Conservation (phyloP, 2,888 invertebrate genomes). For the Selenia dentaria region DNA sequence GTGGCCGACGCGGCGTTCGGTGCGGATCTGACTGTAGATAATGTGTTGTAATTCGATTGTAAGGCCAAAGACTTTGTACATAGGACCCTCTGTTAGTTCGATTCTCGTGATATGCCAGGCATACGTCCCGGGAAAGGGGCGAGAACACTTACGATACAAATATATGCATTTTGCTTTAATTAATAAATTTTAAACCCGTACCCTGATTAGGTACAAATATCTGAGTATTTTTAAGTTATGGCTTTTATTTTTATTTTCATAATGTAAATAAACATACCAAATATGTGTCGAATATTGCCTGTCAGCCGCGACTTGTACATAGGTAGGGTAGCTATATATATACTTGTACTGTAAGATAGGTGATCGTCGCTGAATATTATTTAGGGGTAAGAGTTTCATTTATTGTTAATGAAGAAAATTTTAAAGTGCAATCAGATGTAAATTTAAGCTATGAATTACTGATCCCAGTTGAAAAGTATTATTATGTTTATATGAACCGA, state of each 20-base stretch:
- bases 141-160: slow-evolving; percentile 76
- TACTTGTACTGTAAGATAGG: slow-evolving; percentile 56
- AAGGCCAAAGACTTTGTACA: slow-evolving; percentile 83
- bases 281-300: slow-evolving; percentile 68
- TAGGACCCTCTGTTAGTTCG: slow-evolving; percentile 50
- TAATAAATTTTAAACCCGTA: slow-evolving; percentile 62
- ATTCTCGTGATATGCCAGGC: slow-evolving; percentile 57
- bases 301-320: slow-evolving; percentile 65
- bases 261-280: slow-evolving; percentile 82
- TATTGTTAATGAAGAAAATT: slow-evolving; percentile 72
- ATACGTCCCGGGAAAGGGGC: slow-evolving; percentile 44
- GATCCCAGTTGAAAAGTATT: slow-evolving; percentile 83
- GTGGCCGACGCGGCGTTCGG: slow-evolving; percentile 45
- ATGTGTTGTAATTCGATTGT: slow-evolving; percentile 66
- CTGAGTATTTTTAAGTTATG: slow-evolving; percentile 73
- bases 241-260: slow-evolving; percentile 60
- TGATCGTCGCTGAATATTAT: slow-evolving; percentile 54
- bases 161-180: slow-evolving; percentile 81
- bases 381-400: slow-evolving; percentile 54
- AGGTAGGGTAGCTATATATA: slow-evolving; percentile 61
- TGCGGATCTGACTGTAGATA: slow-evolving; percentile 53
- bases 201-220: slow-evolving; percentile 75
- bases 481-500: slow-evolving; percentile 83
- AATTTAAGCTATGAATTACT: slow-evolving; percentile 72
- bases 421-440: slow-evolving; percentile 82